These are phyloP conservation scores for Pachyrhynchus sulphureomaculatus DNA, from an alignment of 1,140 invertebrate genomes.

Conservation along the genomic window DNA sequence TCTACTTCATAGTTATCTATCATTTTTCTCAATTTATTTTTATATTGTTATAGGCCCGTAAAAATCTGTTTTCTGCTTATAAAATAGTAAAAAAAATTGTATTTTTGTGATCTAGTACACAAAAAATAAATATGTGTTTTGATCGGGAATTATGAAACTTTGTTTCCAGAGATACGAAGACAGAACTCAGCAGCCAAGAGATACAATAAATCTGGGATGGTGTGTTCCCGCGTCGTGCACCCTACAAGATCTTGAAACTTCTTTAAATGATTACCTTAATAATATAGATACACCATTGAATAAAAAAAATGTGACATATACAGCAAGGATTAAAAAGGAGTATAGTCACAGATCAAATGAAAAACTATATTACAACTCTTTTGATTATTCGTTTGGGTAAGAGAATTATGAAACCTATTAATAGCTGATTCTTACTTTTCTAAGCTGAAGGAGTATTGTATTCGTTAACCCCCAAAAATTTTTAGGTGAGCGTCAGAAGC, in stretches of 20 bases:
- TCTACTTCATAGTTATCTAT: too few relatives aligned
- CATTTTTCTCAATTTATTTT: too few relatives aligned
- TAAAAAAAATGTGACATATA: slow-evolving; percentile 51
- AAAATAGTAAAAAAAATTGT: too few relatives aligned
- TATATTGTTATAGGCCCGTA: too few relatives aligned
- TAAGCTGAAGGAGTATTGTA: too few relatives aligned
- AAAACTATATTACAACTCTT: slow-evolving; percentile 42
- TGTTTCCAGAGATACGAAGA: slow-evolving; percentile 47
- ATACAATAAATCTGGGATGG: slow-evolving; percentile 56
- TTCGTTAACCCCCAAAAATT: too few relatives aligned
- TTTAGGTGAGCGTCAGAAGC: too few relatives aligned
- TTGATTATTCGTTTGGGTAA: slow-evolving; percentile 55
- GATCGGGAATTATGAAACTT: too few relatives aligned
- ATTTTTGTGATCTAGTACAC: too few relatives aligned
- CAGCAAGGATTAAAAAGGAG: slow-evolving; percentile 41
- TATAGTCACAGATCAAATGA: slow-evolving; percentile 48
- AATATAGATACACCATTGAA: slow-evolving; percentile 51
- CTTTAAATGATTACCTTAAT: slow-evolving; percentile 52
- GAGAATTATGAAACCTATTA: neutral
- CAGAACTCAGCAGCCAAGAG: slow-evolving; percentile 50
- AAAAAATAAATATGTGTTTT: too few relatives aligned
- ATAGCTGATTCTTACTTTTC: neutral
- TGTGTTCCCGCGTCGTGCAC: slow-evolving; percentile 58
- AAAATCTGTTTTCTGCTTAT: too few relatives aligned
- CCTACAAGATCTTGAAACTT: slow-evolving; percentile 51